Conservation (phyloP, 64 coral and sea anemone species). For the Montipora foliosa region DNA sequence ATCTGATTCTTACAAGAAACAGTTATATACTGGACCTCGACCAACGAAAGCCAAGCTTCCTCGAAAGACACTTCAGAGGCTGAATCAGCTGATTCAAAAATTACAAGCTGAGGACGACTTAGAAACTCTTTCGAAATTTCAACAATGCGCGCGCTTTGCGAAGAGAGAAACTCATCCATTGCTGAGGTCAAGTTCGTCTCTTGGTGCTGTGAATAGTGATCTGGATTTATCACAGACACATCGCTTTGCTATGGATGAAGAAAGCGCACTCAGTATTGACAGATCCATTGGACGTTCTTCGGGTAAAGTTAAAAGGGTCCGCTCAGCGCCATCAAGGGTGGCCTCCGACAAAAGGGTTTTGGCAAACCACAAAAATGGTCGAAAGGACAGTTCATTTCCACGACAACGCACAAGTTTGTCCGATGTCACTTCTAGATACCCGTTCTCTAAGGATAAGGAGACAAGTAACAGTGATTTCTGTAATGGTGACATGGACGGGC, state of each 20-base stretch:
- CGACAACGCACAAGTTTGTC: neutral
- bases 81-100: neutral
- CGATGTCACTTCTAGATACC: neutral
- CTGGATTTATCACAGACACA: neutral
- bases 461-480: neutral
- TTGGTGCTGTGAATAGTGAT: neutral
- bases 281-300: neutral
- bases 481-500: neutral
- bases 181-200: neutral
- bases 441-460: neutral
- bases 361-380: neutral
- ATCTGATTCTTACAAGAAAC: constrained; percentile 21
- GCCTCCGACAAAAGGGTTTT: neutral
- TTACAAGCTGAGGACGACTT: constrained; percentile 31
- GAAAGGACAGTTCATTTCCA: neutral
- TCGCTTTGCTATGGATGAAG: neutral
- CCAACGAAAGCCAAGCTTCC: constrained; percentile 42
- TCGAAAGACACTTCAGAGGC: constrained; percentile 1
- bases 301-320: neutral
- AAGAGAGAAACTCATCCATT: neutral
- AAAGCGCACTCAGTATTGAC: neutral
- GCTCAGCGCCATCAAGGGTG: constrained; percentile 9
- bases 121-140: constrained; percentile 9
- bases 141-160: constrained; percentile 6
- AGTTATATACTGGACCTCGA: neutral